Evolutionary conservation across 2,888 invertebrate species (phyloP).

Genomic region (Netelia melanura): DNA sequence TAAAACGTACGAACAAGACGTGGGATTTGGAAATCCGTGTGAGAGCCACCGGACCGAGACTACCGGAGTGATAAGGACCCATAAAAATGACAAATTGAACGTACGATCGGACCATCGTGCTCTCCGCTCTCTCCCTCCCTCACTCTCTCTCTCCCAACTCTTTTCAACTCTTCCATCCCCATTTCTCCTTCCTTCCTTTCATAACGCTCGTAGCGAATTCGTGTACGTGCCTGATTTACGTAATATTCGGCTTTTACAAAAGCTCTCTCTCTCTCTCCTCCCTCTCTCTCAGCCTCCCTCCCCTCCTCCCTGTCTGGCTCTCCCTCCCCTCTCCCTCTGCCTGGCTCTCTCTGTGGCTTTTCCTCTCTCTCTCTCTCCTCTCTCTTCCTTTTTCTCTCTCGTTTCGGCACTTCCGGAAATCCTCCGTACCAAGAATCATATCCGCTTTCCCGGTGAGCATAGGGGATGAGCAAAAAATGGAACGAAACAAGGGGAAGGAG

Average conservation of each 20-base stretch:
- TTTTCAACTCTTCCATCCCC: conserved; percentile 28
- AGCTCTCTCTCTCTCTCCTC: background rate
- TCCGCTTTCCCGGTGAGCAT: conserved; percentile 34
- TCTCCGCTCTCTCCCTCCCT: conserved; percentile 14
- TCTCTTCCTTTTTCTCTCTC: background rate
- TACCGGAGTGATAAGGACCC: conserved; percentile 70
- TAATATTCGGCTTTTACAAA: conserved; percentile 47
- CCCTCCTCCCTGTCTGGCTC: no score
- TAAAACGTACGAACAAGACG: conserved; percentile 23
- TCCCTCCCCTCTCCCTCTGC: no score
- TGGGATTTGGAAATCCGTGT: conserved; percentile 10
- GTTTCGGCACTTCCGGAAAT: conserved; percentile 36
- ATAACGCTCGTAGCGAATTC: conserved; percentile 39
- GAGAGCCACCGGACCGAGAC: conserved; percentile 58
- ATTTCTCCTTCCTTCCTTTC: conserved; percentile 1
- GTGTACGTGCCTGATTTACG: conserved; percentile 61
- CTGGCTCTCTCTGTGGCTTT: no score
- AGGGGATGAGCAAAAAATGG: conserved; percentile 52
- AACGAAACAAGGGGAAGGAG: conserved; percentile 32
- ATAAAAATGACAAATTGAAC: conserved; percentile 78
- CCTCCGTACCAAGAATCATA: background rate
- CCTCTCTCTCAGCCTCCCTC: background rate
- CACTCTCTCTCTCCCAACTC: background rate
- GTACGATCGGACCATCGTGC: conserved; percentile 73
- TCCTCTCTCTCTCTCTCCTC: background rate